Evolutionary conservation across 2,113 vertebrate species (phyloP), one percentile per base, ranked within the genome.

Genomic region (Periophthalmodon schlosseri): DNA sequence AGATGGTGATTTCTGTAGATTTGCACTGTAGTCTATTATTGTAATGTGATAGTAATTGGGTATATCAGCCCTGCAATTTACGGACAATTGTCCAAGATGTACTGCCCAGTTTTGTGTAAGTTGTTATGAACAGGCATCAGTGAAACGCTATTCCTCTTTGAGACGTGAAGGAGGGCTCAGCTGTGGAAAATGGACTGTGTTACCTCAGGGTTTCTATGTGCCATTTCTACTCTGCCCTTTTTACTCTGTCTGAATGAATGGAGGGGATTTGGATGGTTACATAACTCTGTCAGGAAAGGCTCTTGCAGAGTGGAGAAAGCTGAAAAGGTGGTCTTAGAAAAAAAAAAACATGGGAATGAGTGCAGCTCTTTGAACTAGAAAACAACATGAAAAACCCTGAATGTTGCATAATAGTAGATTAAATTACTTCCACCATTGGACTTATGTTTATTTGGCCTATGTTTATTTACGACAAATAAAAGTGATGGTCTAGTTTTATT

Each of bases 191-290:
- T 3, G 78, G 72, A 56, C 69, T 69, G 34, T 70, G 44, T 72
- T 65, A 80, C 85, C 77, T 80, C 76, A 82, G 81, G 81, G 85
- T 82, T 82, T 68, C 75, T 65, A 70, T 78, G 70, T 67, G 70
- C 76, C 73, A 72, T 74, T 79, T 21, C 74, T 73, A 66, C 76
- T 75, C 74, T 89, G 72, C 72, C 68, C 84, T 86, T 87, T 87
- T 54, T 65, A 74, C 47, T 82, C 80, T 81, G 70, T 87, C 81
- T 75, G 79, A 84, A 80, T 85, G 86, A 90, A 84, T 73, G 71
- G 78, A 81, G 79, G 75, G 73, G 74, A 84, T 88, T 85, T 80
- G 58, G 50, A 15, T 52, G 28, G 82, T 92, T 91, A 77, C 75
- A 57, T 88, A 91, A 92, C 64, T 50, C 12, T 67, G 74, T 34